Evolutionary conservation across 2,113 vertebrate genomes (phyloP), one percentile per base, ranked within the genome.

Genomic region (Uria aalge): DNA sequence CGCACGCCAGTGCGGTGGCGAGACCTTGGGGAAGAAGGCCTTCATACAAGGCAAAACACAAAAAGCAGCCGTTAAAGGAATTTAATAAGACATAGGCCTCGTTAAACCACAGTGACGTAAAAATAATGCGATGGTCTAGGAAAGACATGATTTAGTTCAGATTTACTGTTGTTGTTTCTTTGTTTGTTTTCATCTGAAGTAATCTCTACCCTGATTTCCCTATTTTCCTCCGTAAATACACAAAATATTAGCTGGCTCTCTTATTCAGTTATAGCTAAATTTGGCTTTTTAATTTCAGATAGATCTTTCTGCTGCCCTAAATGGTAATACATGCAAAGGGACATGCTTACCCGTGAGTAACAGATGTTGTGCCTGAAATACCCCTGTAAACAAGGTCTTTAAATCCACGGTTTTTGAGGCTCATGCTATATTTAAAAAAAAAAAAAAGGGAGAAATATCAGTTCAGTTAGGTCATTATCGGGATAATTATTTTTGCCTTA

Each of bases 321-420:
- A 96, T 94, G 94, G 97, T 80, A 89, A 96, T 91, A 52, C 80
- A n/a, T 41, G 94, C 72, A 53, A 79, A 79, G 84, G 74, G 84
- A 67, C 41, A 3, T 7, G 86, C 85, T 91, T 16, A 41, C 73
- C 82, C 69, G 12, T 17, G 77, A 66, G 69, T 10, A 95, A 85
- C 96, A 97, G 96, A 92, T 96, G 95, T 94, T 92, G 92, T 95
- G 84, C 97, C 94, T 88, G 92, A 96, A 95, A 97, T 96, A 95
- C 77, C 38, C 83, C 89, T 85, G 92, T 85, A 96, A 95, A 94
- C 92, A 97, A 72, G 81, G 73, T 78, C 91, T 82, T 38, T 47
- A 91, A 87, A 90, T 30, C 13, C 62, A 40, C 76, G 84, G 53
- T 10, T 76, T 91, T 85, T 72, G 77, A 91, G 60, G 62, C 27